Evolutionary conservation across 2,797 vertebrate genomes (phyloP).

Genomic region (Arrhamphus sclerolepis): DNA sequence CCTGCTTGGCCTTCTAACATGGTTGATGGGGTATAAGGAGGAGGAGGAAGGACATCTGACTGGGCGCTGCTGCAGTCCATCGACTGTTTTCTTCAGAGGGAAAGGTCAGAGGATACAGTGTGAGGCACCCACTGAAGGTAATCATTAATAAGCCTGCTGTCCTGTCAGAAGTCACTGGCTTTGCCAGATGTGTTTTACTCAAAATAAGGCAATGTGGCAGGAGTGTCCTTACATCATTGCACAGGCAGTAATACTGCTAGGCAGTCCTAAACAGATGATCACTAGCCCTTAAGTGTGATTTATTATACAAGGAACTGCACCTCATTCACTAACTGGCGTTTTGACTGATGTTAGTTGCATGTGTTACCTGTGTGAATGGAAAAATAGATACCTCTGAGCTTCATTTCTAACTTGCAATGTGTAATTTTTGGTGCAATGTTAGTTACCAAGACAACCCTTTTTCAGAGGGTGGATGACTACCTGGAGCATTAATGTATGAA

Average conservation of each 20-base stretch:
- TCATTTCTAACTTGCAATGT: constrained; percentile 17
- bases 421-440: constrained; percentile 37
- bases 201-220: constrained; percentile 43
- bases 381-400: constrained; percentile 20
- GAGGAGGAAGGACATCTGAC: constrained; percentile 66
- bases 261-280: constrained; percentile 20
- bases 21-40: constrained; percentile 49
- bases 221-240: constrained; percentile 47
- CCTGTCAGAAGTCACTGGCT: constrained; percentile 68
- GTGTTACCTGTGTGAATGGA: constrained; percentile 21
- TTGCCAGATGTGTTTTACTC: constrained; percentile 63
- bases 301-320: constrained; percentile 8
- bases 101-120: constrained; percentile 81
- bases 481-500: constrained; percentile 50
- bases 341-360: constrained; percentile 13
- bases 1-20: constrained; percentile 46
- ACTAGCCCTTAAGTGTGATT: constrained; percentile 24
- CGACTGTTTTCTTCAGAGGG: constrained; percentile 79
- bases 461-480: constrained; percentile 31
- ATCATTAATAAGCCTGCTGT: constrained; percentile 78
- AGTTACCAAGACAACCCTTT: constrained; percentile 65
- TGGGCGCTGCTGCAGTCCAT: constrained; percentile 78
- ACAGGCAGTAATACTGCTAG: constrained; percentile 17
- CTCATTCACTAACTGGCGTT: constrained; percentile 13
- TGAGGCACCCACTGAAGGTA: constrained; percentile 76